These are phyloP conservation scores for Tethea ocularis DNA, from an alignment of 2,888 invertebrate species.

Conservation along the genomic window DNA sequence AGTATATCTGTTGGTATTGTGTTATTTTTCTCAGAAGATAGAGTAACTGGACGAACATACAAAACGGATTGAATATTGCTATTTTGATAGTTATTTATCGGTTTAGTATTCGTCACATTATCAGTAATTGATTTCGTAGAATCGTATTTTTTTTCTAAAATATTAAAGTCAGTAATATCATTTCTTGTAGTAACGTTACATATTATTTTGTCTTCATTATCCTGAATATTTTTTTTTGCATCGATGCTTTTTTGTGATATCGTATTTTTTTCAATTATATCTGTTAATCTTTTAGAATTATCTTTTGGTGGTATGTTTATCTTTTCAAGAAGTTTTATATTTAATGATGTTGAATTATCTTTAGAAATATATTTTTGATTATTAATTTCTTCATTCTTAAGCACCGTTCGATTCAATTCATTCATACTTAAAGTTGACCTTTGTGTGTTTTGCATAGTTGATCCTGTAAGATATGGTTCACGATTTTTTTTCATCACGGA, in stretches of 20 bases:
- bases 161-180: not conserved
- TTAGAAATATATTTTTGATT: not conserved
- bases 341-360: not conserved
- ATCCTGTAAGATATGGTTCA: not conserved
- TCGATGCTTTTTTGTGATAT: not conserved
- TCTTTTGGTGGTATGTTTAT: not conserved
- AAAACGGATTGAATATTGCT: not conserved
- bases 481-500: not conserved
- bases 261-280: not conserved
- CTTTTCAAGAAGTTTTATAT: not conserved
- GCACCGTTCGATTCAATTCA: not conserved
- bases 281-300: not conserved
- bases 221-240: not conserved
- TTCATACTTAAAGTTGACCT: not conserved
- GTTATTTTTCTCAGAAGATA: not conserved
- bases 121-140: not conserved
- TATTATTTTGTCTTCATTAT: not conserved
- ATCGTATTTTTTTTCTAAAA: not conserved
- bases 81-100: not conserved
- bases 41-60: not conserved
- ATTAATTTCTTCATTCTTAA: not conserved
- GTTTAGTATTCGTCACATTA: not conserved
- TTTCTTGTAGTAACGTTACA: not conserved
- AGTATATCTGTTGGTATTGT: not conserved
- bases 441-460: not conserved